Conservation (phyloP, 2,797 vertebrate species). For the Trichosurus vulpecula region DNA sequence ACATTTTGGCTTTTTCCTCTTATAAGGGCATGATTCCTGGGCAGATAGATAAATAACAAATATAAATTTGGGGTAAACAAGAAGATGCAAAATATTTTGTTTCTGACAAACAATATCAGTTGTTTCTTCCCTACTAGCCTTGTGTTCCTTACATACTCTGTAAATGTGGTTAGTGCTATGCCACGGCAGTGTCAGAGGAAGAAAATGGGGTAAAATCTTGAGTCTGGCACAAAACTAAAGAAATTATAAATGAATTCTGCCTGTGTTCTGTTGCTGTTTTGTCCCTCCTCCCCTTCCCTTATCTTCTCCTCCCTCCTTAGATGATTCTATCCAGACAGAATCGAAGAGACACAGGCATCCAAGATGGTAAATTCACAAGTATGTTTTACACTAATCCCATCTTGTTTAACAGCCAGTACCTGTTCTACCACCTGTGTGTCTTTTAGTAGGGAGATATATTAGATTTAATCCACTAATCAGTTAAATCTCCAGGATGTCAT, state of each 20-base stretch:
- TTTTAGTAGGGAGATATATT: conserved; percentile 36
- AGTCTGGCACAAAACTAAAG: conserved; percentile 66
- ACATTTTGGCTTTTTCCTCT: conserved; percentile 6
- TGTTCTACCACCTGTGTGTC: not conserved
- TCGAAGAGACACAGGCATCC: not conserved
- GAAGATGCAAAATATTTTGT: not conserved
- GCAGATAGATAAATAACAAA: not conserved
- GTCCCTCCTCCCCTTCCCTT: not conserved
- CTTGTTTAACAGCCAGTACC: not conserved
- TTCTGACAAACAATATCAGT: not conserved
- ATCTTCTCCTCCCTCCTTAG: not conserved
- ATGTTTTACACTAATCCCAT: conserved; percentile 6
- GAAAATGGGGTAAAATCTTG: conserved; percentile 23
- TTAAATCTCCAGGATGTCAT: not conserved
- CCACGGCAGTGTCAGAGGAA: not conserved
- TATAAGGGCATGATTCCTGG: conserved; percentile 25
- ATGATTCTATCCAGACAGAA: not conserved
- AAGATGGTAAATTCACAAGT: conserved; percentile 26
- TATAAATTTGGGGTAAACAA: not conserved
- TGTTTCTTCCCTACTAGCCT: not conserved
- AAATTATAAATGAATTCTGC: conserved; percentile 68
- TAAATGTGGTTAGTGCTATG: conserved; percentile 23
- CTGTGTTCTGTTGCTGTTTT: conserved; percentile 67
- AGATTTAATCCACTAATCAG: not conserved
- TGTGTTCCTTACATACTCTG: conserved; percentile 25